Percentiles rank a stretch among this genome's conserved stretches.
These are phyloP conservation scores for Belonocnema kinseyi DNA, from an alignment of 1,140 invertebrate species.

Conservation along the genomic window DNA sequence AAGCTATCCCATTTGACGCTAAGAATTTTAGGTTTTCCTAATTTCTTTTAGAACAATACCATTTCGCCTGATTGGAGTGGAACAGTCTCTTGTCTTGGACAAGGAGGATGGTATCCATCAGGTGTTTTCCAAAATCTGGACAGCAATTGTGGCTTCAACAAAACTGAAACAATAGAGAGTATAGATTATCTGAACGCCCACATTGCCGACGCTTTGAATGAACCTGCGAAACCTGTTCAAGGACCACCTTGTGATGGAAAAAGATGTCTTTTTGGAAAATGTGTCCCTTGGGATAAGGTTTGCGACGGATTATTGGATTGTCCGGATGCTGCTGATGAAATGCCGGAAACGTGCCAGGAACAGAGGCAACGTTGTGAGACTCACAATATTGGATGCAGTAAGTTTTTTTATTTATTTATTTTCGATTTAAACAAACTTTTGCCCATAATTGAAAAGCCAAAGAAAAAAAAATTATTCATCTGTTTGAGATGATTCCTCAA, in stretches of 20 bases:
- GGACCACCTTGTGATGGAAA: conserved; percentile 76
- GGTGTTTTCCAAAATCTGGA: conserved; percentile 76
- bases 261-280: conserved; percentile 83
- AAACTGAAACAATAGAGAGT: conserved; percentile 68
- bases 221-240: neutral
- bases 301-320: conserved; percentile 86
- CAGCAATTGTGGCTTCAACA: conserved; percentile 75
- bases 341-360: conserved; percentile 72
- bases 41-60: conserved; percentile 41
- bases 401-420: conserved; percentile 46
- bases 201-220: conserved; percentile 72
- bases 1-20: too few species aligned
- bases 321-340: conserved; percentile 81
- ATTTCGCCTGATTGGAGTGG: conserved; percentile 74
- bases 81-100: conserved; percentile 78
- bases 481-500: too few species aligned
- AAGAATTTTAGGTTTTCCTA: too few species aligned
- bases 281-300: conserved; percentile 78
- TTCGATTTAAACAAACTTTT: too few species aligned
- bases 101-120: conserved; percentile 79
- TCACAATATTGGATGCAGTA: conserved; percentile 57
- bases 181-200: conserved; percentile 75
- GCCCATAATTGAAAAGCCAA: too few species aligned
- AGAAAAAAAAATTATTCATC: too few species aligned
- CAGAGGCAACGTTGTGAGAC: conserved; percentile 57